Evolutionary conservation across 1,140 invertebrate genomes (phyloP).

Genomic region (Mizuhopecten yessoensis): DNA sequence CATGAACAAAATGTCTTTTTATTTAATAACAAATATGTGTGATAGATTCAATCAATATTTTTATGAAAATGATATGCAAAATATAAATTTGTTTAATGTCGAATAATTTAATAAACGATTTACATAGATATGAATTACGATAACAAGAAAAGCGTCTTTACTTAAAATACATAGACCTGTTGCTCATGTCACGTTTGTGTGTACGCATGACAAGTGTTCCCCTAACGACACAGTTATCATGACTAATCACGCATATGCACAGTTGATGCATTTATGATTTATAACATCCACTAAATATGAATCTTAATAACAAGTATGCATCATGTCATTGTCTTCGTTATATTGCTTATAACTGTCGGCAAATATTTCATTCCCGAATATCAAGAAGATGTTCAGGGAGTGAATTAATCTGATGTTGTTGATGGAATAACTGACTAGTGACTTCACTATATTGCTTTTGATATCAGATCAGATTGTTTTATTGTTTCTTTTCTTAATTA

Average conservation of each 20-base stretch:
- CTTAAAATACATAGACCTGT: no score
- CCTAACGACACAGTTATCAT: constrained; percentile 18
- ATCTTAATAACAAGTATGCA: background rate
- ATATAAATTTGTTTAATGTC: background rate
- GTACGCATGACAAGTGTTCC: background rate
- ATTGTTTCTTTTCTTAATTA: no score
- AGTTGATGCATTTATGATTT: background rate
- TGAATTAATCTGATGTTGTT: no score
- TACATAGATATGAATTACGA: no score
- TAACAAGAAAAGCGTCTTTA: no score
- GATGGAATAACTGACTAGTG: no score
- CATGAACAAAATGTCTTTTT: background rate
- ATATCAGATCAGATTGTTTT: no score
- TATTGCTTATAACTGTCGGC: background rate
- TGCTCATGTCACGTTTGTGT: background rate
- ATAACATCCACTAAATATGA: background rate
- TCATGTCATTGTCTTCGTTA: background rate
- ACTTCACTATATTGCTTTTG: no score
- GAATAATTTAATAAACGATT: background rate
- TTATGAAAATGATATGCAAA: background rate
- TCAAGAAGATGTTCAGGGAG: no score
- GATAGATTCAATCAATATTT: background rate
- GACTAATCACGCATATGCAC: constrained; percentile 18
- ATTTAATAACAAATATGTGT: background rate
- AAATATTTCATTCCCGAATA: background rate